These are phyloP conservation scores for Triplophysa dalaica DNA, from an alignment of 2,113 vertebrate species.

Conservation along the genomic window DNA sequence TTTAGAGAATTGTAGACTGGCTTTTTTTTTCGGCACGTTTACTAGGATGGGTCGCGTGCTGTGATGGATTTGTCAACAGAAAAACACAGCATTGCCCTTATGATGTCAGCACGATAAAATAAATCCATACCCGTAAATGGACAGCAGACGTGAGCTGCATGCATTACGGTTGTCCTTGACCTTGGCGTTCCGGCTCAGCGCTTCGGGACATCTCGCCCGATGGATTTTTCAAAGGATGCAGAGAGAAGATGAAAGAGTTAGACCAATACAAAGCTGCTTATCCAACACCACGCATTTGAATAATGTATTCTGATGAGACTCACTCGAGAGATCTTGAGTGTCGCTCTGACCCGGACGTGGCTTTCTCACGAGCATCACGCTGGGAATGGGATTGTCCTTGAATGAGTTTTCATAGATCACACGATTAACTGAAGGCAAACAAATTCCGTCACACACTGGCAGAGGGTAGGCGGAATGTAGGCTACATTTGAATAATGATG, in stretches of 20 bases:
- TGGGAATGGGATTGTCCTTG: constrained; percentile 52
- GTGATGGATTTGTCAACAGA: not conserved
- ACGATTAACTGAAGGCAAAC: constrained; percentile 51
- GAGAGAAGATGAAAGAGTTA: not conserved
- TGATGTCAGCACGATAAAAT: constrained; percentile 11
- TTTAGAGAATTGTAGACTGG: too few relatives aligned
- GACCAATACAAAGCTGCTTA: constrained; percentile 20
- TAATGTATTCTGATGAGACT: constrained; percentile 44
- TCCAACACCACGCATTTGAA: constrained; percentile 43
- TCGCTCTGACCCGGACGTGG: constrained; percentile 36
- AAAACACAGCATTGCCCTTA: not conserved
- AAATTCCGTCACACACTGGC: constrained; percentile 49
- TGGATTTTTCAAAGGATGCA: constrained; percentile 23
- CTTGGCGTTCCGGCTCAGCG: constrained; percentile 11
- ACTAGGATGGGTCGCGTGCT: too few relatives aligned
- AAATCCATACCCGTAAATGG: constrained; percentile 9
- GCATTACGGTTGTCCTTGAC: constrained; percentile 14
- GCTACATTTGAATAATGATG: constrained; percentile 62
- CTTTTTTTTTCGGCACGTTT: too few relatives aligned
- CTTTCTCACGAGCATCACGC: constrained; percentile 49
- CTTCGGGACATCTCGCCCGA: constrained; percentile 14
- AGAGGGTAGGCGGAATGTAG: constrained; percentile 29
- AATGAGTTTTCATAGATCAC: constrained; percentile 66
- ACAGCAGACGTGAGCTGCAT: constrained; percentile 24
- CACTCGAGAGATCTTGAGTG: constrained; percentile 28